phyloP scores from a whole-genome alignment of 1,140 invertebrate species.

The Trichoplusia ni region DNA sequence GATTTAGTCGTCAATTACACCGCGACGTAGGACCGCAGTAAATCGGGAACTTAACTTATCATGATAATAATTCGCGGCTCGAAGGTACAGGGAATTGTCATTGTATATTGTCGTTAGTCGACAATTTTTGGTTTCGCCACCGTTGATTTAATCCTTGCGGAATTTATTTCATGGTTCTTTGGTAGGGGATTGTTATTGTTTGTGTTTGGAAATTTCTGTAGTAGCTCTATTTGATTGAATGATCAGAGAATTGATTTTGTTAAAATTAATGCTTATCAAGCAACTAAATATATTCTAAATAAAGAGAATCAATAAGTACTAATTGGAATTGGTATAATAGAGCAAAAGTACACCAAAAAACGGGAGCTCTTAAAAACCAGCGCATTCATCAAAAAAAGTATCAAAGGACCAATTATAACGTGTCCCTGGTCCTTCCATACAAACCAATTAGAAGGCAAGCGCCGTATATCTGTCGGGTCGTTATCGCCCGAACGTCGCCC shows the following conservation, averaged over 20 bases:
- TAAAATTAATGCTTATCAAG: no score
- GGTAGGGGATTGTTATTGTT: no score
- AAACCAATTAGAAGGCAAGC: slow-evolving; percentile 15
- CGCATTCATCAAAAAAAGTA: not conserved
- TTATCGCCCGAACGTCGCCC: slow-evolving; percentile 53
- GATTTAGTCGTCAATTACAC: slow-evolving; percentile 63
- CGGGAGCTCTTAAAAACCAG: no score
- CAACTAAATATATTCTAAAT: no score
- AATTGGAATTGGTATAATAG: no score
- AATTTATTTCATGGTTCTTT: no score
- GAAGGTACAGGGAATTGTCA: slow-evolving; percentile 45
- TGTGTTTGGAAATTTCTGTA: no score
- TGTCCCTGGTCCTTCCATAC: not conserved
- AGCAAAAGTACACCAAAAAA: no score
- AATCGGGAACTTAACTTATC: slow-evolving; percentile 39
- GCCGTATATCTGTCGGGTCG: slow-evolving; percentile 34
- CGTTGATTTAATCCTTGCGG: slow-evolving; percentile 33
- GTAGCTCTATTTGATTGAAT: no score
- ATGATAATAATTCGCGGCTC: slow-evolving; percentile 39
- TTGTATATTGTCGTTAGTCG: slow-evolving; percentile 50
- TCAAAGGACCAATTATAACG: slow-evolving; percentile 1
- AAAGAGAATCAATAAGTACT: no score
- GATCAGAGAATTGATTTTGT: no score
- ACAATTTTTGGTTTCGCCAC: slow-evolving; percentile 42
- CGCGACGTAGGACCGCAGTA: slow-evolving; percentile 19